Evolutionary conservation across 2,113 vertebrate genomes (phyloP), one percentile per base, ranked within the genome.

Genomic region (Drymodes brunneopygia): DNA sequence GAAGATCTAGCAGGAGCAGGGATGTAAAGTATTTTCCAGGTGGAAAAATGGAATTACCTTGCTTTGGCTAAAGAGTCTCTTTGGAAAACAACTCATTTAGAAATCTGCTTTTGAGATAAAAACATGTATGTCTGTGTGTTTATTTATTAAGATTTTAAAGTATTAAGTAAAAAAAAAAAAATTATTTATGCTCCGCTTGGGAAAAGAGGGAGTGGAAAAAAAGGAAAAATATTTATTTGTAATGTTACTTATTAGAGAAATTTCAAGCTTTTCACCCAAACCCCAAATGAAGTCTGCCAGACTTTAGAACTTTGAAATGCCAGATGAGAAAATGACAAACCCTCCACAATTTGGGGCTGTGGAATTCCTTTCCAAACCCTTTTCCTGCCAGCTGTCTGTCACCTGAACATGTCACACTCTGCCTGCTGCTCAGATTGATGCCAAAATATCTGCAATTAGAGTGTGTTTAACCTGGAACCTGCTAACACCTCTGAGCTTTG

Each of bases 391-490:
- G 35, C 56, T 92, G 44, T 81, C 67, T 90, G 60, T 56, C 90
- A 85, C 92, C 95, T 90, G 87, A 69, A 72, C 2, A 0, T 56
- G 79, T 81, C 80, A 33, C 40, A 51, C 51, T 54, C 51, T 71
- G 42, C 51, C 56, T 86, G 67, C 54, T 90, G 42, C 67, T 86
- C 73, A 90, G 42, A 58, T 13, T 51, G 91, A 35, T 72, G 94
- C 58, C 82, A 88, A 86, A 92, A 28, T 28, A 88, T 64, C 69
- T 74, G 38, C 80, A 91, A 74, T 84, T 81, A n/a, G 28, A 31
- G 54, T 2, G 8, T 29, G 10, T 28, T 88, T 81, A 92, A 94
- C 86, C 48, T 71, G 47, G 38, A 81, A 67, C 73, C 56, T 86
- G 38, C 11, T 45, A 31, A 44, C 54, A 67, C 33, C 38, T 42